These are phyloP conservation scores for Lumbricus terrestris DNA, from an alignment of 2,888 invertebrate species.

Conservation along the genomic window DNA sequence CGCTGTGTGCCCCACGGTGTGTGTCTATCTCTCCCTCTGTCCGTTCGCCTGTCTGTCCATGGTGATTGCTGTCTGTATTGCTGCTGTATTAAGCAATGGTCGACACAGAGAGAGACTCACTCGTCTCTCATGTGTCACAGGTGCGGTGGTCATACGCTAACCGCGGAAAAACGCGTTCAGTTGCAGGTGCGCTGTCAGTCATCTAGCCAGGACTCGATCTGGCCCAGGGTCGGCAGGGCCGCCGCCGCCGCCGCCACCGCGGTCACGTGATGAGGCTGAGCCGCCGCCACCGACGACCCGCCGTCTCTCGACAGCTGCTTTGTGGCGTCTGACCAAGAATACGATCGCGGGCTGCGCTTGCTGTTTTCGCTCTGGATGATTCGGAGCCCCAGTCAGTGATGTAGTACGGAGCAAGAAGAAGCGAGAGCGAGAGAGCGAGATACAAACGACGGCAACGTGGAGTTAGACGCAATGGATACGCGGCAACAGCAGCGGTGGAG, in stretches of 20 bases:
- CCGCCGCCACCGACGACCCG: neutral
- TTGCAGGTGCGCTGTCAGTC: constrained; percentile 3
- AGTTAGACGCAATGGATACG: neutral
- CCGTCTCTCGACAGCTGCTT: neutral
- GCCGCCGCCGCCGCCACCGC: neutral
- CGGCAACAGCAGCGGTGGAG: neutral
- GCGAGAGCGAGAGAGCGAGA: neutral
- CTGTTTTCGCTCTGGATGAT: neutral
- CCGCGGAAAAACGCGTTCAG: neutral
- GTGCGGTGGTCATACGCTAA: constrained; percentile 3
- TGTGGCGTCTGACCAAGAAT: constrained; percentile 3
- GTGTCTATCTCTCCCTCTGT: neutral
- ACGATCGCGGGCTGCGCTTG: neutral
- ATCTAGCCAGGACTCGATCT: neutral
- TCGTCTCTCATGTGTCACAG: neutral
- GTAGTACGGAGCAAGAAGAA: neutral
- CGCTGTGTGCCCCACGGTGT: too few relatives aligned
- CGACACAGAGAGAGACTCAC: too few relatives aligned
- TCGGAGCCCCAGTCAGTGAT: neutral
- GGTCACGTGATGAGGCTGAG: neutral
- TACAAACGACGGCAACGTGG: neutral
- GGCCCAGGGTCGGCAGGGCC: neutral
- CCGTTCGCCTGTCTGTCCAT: neutral
- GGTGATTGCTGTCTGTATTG: neutral
- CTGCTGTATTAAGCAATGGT: neutral